Conservation (phyloP, 2,888 invertebrate species). For the Hemicrepidius hirtus region DNA sequence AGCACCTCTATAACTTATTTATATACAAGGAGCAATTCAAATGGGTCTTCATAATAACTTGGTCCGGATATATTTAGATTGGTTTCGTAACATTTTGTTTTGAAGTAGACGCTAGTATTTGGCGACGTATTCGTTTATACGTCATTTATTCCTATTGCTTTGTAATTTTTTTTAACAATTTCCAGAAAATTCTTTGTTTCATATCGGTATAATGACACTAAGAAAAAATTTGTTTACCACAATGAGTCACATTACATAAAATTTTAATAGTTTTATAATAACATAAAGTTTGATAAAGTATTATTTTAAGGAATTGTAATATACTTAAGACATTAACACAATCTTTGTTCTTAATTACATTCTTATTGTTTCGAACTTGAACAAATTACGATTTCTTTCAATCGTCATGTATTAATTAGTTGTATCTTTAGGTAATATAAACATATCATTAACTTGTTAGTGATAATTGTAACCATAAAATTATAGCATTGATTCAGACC, state of each 20-base stretch:
- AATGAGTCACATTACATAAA: background rate
- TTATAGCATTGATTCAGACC: too few species aligned
- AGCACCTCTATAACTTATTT: constrained; percentile 49
- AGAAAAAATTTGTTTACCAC: background rate
- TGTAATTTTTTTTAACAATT: constrained; percentile 5
- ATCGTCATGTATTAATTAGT: constrained; percentile 5
- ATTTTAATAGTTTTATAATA: constrained; percentile 13
- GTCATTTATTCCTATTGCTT: constrained; percentile 47
- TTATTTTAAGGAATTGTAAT: constrained; percentile 1
- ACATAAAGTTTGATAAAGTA: background rate
- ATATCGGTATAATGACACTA: background rate
- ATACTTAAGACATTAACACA: constrained; percentile 1
- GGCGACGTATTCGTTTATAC: constrained; percentile 56
- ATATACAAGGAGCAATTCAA: constrained; percentile 54
- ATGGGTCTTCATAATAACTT: constrained; percentile 56
- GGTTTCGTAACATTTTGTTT: constrained; percentile 62
- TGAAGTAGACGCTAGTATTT: constrained; percentile 52
- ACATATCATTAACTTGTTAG: background rate
- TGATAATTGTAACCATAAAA: background rate
- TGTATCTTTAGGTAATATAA: constrained; percentile 5
- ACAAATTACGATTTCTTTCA: background rate
- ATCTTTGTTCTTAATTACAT: constrained; percentile 17
- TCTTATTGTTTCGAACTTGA: constrained; percentile 11
- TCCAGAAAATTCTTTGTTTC: background rate
- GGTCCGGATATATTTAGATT: constrained; percentile 58